A percentile compares a stretch with the other conserved stretches of the same genome.
Conservation (phyloP, 2,888 invertebrate genomes). For the Erebia aethiops region DNA sequence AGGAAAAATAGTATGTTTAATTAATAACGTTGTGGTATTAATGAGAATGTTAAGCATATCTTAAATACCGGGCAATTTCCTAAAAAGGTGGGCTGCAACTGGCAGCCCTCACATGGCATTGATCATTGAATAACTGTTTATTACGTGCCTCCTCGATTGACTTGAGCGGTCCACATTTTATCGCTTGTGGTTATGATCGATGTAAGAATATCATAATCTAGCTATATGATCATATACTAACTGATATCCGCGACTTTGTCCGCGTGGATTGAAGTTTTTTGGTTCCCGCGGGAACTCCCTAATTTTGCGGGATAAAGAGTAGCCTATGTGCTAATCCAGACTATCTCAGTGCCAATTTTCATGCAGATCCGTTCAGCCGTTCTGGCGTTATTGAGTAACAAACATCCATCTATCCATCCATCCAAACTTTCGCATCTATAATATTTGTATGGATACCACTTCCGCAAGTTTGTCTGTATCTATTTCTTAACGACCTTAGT, state of each 20-base stretch:
- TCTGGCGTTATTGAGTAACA: no score
- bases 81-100: background rate
- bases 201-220: slow-evolving; percentile 20
- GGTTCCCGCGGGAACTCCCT: no score
- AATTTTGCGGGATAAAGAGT: no score
- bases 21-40: background rate
- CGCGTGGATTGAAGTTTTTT: no score
- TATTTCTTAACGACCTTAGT: background rate
- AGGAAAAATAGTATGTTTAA: background rate
- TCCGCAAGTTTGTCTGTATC: background rate
- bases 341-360: no score
- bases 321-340: no score
- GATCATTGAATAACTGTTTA: slow-evolving; percentile 39
- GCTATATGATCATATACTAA: no score
- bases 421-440: no score
- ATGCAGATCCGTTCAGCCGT: no score
- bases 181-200: slow-evolving; percentile 19
- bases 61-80: background rate
- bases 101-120: slow-evolving; percentile 25
- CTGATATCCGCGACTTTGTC: no score
- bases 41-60: background rate
- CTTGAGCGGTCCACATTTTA: slow-evolving; percentile 31
- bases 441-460: no score
- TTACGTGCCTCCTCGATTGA: slow-evolving; percentile 36
- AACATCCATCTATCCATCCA: no score